Evolutionary conservation across 2,797 vertebrate genomes (phyloP), one percentile per base, ranked within the genome.

Genomic region (Micropoecilia bifurca): DNA sequence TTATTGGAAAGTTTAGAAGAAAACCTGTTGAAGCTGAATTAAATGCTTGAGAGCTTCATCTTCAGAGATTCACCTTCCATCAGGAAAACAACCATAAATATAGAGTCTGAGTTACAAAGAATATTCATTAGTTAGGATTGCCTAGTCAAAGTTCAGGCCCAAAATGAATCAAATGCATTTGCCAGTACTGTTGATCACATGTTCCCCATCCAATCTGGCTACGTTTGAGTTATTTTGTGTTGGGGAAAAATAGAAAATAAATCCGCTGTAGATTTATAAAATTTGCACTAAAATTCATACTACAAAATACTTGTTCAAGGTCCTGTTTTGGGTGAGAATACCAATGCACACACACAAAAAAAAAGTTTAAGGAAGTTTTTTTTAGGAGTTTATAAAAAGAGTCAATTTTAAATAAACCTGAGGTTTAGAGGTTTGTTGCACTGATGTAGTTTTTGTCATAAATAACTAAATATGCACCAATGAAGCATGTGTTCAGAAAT

Each of bases 401-500:
- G 59, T 66, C 6, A 20, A 36, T 63, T 63, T 76, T 68, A 43
- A 80, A 57, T 76, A 47, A 76, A 68, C 13, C 41, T 4, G 2
- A 33, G 6, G 7, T 53, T 53, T 63, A 79, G 25, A 82, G 55
- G 69, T 66, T 80, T 45, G 74, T 47, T 74, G 53, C 33, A 16
- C 13, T 76, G 66, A 81, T 73, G 74, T 83, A 36, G 55, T 36
- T 63, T 80, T 73, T 66, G n/a, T 83, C 55, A 77, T 74, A 61
- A 66, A 28, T 48, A 63, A 87, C 73, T 66, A 1, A 22, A 75
- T 82, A 18, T 85, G 74, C 45, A 79, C 18, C 79, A 30, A 36
- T 50, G 76, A 73, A 59, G 68, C 39, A 84, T 88, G 80, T 75
- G n/a, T 74, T 72, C 74, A 76, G 73, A 81, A 74, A 77, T 74